Evolutionary conservation across 2,113 vertebrate species (phyloP).

Genomic region (Myotis yumanensis): DNA sequence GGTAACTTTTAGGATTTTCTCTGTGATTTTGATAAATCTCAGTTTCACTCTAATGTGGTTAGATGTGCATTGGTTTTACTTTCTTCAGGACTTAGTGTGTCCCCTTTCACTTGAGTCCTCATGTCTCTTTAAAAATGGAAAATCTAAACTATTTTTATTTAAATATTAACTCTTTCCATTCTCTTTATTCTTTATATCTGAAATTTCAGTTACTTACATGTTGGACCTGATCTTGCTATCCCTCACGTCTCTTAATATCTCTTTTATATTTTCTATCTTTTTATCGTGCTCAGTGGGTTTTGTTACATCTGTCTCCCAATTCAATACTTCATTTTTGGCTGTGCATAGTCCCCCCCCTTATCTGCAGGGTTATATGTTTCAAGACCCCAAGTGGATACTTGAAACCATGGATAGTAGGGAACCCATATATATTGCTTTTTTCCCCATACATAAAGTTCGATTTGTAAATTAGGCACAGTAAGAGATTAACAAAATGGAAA

Average conservation of each 20-base stretch:
- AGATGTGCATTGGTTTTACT: background rate
- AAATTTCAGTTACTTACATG: background rate
- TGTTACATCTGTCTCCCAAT: background rate
- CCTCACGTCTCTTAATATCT: background rate
- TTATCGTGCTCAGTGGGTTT: background rate
- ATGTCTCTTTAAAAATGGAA: background rate
- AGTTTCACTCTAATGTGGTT: background rate
- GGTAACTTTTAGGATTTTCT: background rate
- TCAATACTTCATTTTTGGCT: background rate
- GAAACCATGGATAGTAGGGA: background rate
- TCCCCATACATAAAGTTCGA: background rate
- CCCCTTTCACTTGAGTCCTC: background rate
- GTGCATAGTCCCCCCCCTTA: background rate
- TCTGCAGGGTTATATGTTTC: background rate
- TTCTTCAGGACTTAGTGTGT: background rate
- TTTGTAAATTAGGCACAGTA: background rate
- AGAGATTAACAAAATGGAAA: background rate
- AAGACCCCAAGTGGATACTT: background rate
- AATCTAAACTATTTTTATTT: conserved; percentile 14
- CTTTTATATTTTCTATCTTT: background rate
- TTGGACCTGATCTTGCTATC: background rate
- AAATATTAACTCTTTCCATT: background rate
- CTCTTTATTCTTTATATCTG: background rate
- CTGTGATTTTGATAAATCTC: background rate
- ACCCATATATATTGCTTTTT: background rate